Evolutionary conservation across 2,797 vertebrate species (phyloP), one percentile per base, ranked within the genome.

Genomic region (Esox masquinongy): DNA sequence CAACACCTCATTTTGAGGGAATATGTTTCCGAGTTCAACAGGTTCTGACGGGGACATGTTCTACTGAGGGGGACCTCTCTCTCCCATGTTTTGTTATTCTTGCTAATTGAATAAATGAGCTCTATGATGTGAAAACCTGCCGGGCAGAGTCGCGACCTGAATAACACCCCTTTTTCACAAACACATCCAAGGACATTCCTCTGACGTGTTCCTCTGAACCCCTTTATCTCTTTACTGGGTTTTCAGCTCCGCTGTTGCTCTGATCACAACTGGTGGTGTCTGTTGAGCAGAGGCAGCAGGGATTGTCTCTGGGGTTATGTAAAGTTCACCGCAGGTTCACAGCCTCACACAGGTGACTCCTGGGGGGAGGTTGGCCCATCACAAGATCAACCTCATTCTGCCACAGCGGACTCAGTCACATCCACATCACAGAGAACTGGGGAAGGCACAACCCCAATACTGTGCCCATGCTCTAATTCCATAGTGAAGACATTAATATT

Each of bases 101-200:
- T 86, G 87, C 84, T 90, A 90, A 92, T 91, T 91, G 86, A 87
- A 88, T 86, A 83, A 92, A 87, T 75, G 84, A 85, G 85, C 77
- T 83, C 73, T 87, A 81, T 86, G 84, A 90, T 87, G 77, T 36
- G 77, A 72, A 78, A 80, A 72, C 88, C 85, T 76, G 78, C 87
- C 88, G 87, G 74, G 87, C 79, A 75, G 85, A 87, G 87, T 84
- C 80, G 86, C 87, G 83, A 79, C 76, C 67, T 49, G 79, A 80
- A 77, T 43, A 76, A 79, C 67, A 75, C 77, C 82, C n/a, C 4
- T 78, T 85, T 83, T 31, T 31, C 78, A 86, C 76, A 86, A 91
- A 87, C 87, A 91, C 80, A 90, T 89, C 87, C 68, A 82, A 72
- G 85, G 88, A 90, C 72, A 68, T 81, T 72, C 82, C 84, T 53